Base-by-base conservation (phyloP, 2,113 vertebrate species). In the Notothenia coriiceps region DNA sequence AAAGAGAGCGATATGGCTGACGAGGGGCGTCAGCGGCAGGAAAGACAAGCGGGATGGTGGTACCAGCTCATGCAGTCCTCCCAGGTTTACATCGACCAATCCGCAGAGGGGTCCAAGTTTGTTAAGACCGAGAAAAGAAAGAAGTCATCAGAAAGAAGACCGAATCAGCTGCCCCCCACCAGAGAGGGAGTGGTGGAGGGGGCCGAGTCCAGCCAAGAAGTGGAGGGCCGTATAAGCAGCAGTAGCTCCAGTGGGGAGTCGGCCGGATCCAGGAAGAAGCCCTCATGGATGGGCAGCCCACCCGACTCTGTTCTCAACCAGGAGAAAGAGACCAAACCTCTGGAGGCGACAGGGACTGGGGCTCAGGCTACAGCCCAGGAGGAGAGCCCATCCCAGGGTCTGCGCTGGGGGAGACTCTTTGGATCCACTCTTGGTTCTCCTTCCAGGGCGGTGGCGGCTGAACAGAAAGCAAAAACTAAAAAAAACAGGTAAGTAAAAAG, bases 61-160 rank as follows among this genome's bases (percentile, higher is more conserved):
- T 98, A 97, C 92, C 98, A 99, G 92, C 96, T 99, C 52, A 99
- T 98, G 98, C 98, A 98, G 93, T 98, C 97, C 84, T 99, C 98
- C 51, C 98, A 99, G 93, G 97, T 99, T 76, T 99, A 99, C 90
- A 98, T 99, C 0, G 97, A 99, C 59, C 96, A 95, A 35, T 96
- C 97, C 0, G 10, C 94, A 0, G 95, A 97, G 84, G 95, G 95
- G 2, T 95, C 96, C 0, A 96, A 97, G 89, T 96, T 98, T 15
- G 81, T 95, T 12, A 96, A 93, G 78, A 88, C 91, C 6, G 94
- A 96, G 82, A 95, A 90, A 54, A 96, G 96, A 88, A 97, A 93
- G 89, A 97, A 91, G 92, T 94, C 90, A 0, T 86, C 92, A 1
- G 92, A 86, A 40, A 92, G 80, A 12, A 75, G 95, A 61, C 93